Percentiles rank a stretch among this genome's conserved stretches.
Evolutionary conservation across 2,113 vertebrate species (phyloP).

Genomic region (Campylomormyrus tamandua): DNA sequence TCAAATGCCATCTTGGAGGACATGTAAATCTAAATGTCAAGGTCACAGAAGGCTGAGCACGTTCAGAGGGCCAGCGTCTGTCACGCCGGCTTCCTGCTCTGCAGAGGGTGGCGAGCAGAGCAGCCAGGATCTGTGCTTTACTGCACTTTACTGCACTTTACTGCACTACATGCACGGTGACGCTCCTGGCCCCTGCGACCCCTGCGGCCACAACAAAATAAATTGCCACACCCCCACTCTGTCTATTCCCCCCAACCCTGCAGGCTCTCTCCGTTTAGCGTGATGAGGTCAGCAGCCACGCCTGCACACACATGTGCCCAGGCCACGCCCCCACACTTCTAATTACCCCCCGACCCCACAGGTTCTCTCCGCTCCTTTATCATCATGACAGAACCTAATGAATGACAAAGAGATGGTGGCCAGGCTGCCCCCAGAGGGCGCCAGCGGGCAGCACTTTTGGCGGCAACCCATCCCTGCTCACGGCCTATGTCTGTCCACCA

Average conservation of each 20-base stretch:
- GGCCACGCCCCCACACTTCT: neutral
- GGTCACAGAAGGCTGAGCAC: neutral
- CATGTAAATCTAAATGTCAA: conserved; percentile 4
- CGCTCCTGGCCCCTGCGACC: neutral
- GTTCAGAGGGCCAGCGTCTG: neutral
- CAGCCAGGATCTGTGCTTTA: neutral
- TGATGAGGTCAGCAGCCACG: neutral
- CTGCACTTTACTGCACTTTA: neutral
- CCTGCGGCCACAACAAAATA: neutral
- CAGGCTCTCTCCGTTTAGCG: neutral
- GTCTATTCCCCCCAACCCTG: neutral
- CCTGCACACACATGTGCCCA: neutral
- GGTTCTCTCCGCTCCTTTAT: neutral
- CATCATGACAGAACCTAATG: neutral
- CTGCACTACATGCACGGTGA: neutral
- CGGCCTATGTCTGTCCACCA: conserved; percentile 16
- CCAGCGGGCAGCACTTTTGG: neutral
- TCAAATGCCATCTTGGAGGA: neutral
- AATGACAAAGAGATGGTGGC: neutral
- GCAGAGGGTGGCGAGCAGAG: neutral
- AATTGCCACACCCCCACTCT: neutral
- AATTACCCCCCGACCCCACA: neutral
- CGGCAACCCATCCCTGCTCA: neutral
- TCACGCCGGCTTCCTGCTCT: neutral
- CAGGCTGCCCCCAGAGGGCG: neutral